phyloP scores from a whole-genome alignment of 2,113 vertebrate genomes.

The Ophiodon elongatus region DNA sequence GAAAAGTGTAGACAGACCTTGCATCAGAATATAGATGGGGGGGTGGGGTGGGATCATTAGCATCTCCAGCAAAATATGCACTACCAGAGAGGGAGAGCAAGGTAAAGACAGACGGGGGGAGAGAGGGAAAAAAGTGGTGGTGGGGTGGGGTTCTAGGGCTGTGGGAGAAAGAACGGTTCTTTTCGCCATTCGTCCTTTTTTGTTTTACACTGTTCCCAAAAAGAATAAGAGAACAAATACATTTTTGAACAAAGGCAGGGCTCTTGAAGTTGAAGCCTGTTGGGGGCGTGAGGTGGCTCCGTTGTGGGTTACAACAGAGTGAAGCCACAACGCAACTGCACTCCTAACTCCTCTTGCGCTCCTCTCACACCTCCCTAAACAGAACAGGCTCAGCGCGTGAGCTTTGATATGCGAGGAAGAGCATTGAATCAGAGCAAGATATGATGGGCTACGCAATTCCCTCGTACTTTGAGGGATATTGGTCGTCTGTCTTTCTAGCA shows the following conservation, averaged over 20 bases:
- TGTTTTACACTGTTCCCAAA: conserved; percentile 80
- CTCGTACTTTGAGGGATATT: conserved; percentile 60
- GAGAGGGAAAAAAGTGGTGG: conserved; percentile 51
- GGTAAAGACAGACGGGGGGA: conserved; percentile 31
- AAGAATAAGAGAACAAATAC: conserved; percentile 88
- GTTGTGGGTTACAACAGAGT: conserved; percentile 71
- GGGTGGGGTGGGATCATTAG: conserved; percentile 83
- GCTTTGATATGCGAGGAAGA: conserved; percentile 75
- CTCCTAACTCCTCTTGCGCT: conserved; percentile 47
- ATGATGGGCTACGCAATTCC: conserved; percentile 60
- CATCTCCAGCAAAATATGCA: conserved; percentile 80
- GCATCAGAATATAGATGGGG: conserved; percentile 84
- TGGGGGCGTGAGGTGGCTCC: conserved; percentile 79
- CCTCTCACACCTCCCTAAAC: conserved; percentile 66
- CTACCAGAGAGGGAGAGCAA: conserved; percentile 54
- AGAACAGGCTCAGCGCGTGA: conserved; percentile 64
- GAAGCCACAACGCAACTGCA: conserved; percentile 64
- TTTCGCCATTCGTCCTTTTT: conserved; percentile 66
- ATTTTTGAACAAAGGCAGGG: conserved; percentile 84
- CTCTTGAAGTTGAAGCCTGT: conserved; percentile 79
- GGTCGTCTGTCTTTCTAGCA: conserved; percentile 41
- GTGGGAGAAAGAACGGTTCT: conserved; percentile 61
- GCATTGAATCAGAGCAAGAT: conserved; percentile 62
- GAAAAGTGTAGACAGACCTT: conserved; percentile 85
- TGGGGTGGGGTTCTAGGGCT: conserved; percentile 55